Base-by-base conservation (phyloP, 2,113 vertebrate species). In the Heteronetta atricapilla region DNA sequence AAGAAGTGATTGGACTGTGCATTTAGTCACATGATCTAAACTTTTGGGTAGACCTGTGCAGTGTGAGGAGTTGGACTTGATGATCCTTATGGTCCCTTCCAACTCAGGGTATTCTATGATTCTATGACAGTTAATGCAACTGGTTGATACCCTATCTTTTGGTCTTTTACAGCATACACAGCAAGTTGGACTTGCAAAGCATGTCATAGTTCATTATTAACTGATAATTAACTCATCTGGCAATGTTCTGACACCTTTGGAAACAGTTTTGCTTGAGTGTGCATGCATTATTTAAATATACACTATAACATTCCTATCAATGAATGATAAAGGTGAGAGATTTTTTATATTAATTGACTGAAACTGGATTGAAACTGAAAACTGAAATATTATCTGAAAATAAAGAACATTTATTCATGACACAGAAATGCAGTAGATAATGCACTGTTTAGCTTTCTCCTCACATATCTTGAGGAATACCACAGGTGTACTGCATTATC, bases 301-400 rank as follows among this genome's bases (percentile, higher is more conserved):
- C 2, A 21, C 8, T 42, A 5, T 34, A 5, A 3, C 9, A 58
- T 81, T 89, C 31, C 11, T 53, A 46, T 26, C 70, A 48, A 72
- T 46, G 7, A 68, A 78, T 66, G 1, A 63, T 72, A 50, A 68
- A 10, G 33, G 31, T 82, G 8, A 53, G 11, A 4, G 0, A 1
- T 66, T 78, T 76, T 73, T 46, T 11, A 8, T 83, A 42, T 48
- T 74, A 80, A 29, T 68, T 83, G 26, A 48, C 21, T 48, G 46
- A 48, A 48, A 48, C 40, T 66, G 13, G 13, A 38, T 31, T 91
- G 21, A 67, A 70, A 31, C 2, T 50, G 31, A 28, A 82, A 77
- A 83, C 1, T 16, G 38, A 69, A 55, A 34, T 58, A 48, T 42
- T 31, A 18, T 44, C 29, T 74, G 34, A 60, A 92, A 76, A 88